A percentile compares a stretch with the other conserved stretches of the same genome.
These are phyloP conservation scores for Dicycla oo DNA, from an alignment of 2,888 invertebrate species.

Conservation along the genomic window DNA sequence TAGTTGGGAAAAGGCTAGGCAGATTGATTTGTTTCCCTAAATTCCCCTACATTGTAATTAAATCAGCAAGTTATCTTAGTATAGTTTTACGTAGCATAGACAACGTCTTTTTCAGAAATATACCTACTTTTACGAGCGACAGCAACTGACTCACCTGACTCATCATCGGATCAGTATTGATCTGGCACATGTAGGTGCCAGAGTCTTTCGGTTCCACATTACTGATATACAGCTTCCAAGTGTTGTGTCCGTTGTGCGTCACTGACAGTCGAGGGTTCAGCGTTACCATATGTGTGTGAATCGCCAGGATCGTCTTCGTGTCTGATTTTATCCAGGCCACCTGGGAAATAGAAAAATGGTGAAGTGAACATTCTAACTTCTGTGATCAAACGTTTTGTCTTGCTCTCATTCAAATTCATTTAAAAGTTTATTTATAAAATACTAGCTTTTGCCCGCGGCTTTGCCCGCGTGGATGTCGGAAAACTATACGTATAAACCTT, in stretches of 20 bases:
- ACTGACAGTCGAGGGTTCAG: conserved; percentile 96
- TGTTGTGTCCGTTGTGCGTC: conserved; percentile 97
- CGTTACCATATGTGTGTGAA: conserved; percentile 97
- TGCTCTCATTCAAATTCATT: neutral
- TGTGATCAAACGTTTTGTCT: neutral
- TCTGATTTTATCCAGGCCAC: conserved; percentile 98
- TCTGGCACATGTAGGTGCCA: conserved; percentile 98
- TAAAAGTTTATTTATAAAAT: neutral
- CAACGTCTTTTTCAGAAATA: neutral
- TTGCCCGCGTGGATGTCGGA: no score
- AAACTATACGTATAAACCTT: no score
- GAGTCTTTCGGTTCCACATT: conserved; percentile 97
- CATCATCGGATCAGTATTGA: conserved; percentile 97
- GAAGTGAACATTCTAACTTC: neutral
- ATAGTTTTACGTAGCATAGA: neutral
- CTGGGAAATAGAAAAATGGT: conserved; percentile 83
- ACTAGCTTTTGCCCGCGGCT: no score
- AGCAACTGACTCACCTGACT: conserved; percentile 93
- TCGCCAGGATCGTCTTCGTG: conserved; percentile 96
- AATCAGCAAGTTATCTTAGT: neutral
- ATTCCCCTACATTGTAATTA: neutral
- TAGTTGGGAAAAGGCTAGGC: no score
- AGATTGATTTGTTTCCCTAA: no score
- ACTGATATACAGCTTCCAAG: conserved; percentile 97
- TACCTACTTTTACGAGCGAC: neutral